These are phyloP conservation scores for Leptura quadrifasciata DNA, from an alignment of 2,888 invertebrate species.

Conservation along the genomic window DNA sequence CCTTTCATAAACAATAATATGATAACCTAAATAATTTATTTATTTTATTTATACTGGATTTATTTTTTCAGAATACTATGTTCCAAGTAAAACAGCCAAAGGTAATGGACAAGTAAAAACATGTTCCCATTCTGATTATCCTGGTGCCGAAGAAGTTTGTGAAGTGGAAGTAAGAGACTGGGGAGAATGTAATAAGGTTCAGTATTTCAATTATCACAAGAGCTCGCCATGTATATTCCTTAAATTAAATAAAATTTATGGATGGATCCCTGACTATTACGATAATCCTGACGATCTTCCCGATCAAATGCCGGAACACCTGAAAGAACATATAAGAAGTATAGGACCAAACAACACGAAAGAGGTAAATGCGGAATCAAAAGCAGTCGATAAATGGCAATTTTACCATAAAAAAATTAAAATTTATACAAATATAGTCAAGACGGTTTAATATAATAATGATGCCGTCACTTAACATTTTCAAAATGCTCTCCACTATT, in stretches of 20 bases:
- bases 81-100: slow-evolving; percentile 71
- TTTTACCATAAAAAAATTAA: no score
- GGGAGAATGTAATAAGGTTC: slow-evolving; percentile 87
- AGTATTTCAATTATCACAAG: slow-evolving; percentile 92
- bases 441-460: no score
- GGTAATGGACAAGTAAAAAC: slow-evolving; percentile 71
- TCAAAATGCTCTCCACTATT: no score
- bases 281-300: slow-evolving; percentile 84
- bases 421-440: no score
- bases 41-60: background rate
- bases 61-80: slow-evolving; percentile 69
- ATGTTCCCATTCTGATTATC: slow-evolving; percentile 69
- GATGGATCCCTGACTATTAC: slow-evolving; percentile 91
- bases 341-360: slow-evolving; percentile 70
- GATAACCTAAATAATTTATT: no score
- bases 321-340: slow-evolving; percentile 81
- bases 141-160: slow-evolving; percentile 82
- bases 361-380: slow-evolving; percentile 65
- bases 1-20: no score
- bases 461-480: no score
- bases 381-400: no score
- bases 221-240: slow-evolving; percentile 96
- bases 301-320: slow-evolving; percentile 82
- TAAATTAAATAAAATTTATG: slow-evolving; percentile 96
- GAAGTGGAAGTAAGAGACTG: slow-evolving; percentile 89